A percentile compares a stretch with the other conserved stretches of the same genome.
phyloP scores from a whole-genome alignment of 2,888 invertebrate species.

The Diplazon laetatorius region DNA sequence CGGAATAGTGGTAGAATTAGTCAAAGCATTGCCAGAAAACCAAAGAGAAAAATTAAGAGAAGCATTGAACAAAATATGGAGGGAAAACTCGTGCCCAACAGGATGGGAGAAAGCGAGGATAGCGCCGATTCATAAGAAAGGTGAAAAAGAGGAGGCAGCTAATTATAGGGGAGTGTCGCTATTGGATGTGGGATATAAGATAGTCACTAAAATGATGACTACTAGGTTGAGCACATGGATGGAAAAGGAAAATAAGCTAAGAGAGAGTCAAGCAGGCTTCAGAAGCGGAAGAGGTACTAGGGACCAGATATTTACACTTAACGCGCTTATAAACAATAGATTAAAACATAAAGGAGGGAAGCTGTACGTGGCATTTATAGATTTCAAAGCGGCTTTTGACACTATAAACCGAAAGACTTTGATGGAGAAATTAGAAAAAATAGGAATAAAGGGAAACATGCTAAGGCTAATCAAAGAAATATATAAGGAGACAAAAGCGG shows the following conservation, averaged over 20 bases:
- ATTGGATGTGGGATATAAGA: constrained; percentile 48
- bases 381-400: constrained; percentile 39
- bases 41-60: constrained; percentile 19
- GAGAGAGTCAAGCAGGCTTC: constrained; percentile 61
- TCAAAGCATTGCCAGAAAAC: constrained; percentile 35
- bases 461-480: constrained; percentile 31
- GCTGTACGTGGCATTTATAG: constrained; percentile 27
- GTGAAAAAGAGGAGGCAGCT: constrained; percentile 29
- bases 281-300: constrained; percentile 47
- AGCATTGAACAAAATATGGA: constrained; percentile 33
- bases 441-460: constrained; percentile 39
- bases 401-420: constrained; percentile 44
- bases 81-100: constrained; percentile 23
- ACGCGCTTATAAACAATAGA: constrained; percentile 36
- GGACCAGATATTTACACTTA: constrained; percentile 52
- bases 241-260: constrained; percentile 47
- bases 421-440: constrained; percentile 41
- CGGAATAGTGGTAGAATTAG: constrained; percentile 28
- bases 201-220: constrained; percentile 54
- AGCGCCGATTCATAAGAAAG: constrained; percentile 45
- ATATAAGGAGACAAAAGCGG: constrained; percentile 38
- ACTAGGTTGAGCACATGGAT: constrained; percentile 49
- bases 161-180: constrained; percentile 54
- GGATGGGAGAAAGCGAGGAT: constrained; percentile 46
- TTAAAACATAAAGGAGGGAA: constrained; percentile 32